Evolutionary conservation across 2,797 vertebrate species (phyloP).

Genomic region (Darevskia mixta): DNA sequence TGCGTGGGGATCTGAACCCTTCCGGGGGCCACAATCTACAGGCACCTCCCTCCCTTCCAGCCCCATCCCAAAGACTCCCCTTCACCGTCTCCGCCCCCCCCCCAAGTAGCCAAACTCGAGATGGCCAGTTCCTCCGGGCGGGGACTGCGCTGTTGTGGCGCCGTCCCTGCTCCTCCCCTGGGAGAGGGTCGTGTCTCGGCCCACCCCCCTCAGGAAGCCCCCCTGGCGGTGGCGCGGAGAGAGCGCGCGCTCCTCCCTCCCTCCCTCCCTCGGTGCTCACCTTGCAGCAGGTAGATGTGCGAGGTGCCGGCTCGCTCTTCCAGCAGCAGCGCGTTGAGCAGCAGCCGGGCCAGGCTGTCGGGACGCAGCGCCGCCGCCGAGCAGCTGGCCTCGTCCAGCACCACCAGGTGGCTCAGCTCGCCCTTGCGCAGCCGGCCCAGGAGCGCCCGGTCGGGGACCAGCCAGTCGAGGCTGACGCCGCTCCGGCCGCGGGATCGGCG

Average conservation of each 20-base stretch:
- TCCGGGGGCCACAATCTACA: too few relatives aligned
- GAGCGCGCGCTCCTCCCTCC: not conserved
- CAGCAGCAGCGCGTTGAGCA: constrained; percentile 79
- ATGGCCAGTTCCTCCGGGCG: too few relatives aligned
- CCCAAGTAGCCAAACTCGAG: too few relatives aligned
- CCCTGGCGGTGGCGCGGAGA: too few relatives aligned
- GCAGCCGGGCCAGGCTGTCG: constrained; percentile 82
- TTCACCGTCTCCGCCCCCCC: too few relatives aligned
- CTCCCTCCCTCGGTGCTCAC: constrained; percentile 64
- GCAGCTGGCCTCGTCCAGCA: constrained; percentile 83
- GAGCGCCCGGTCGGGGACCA: constrained; percentile 84
- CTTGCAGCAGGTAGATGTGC: constrained; percentile 85
- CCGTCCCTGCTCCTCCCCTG: too few relatives aligned
- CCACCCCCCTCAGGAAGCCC: too few relatives aligned
- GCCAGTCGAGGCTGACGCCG: constrained; percentile 82
- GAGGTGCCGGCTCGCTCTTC: constrained; percentile 74
- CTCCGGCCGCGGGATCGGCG: constrained; percentile 82
- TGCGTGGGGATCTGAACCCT: not conserved
- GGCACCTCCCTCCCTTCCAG: too few relatives aligned
- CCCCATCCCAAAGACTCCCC: too few relatives aligned
- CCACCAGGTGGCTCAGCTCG: constrained; percentile 82
- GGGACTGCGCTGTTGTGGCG: too few relatives aligned
- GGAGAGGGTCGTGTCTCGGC: too few relatives aligned
- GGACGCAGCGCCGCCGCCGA: constrained; percentile 74
- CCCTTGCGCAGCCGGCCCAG: constrained; percentile 80